Conservation (phyloP, 2,888 invertebrate species). For the Cheilosia pagana region DNA sequence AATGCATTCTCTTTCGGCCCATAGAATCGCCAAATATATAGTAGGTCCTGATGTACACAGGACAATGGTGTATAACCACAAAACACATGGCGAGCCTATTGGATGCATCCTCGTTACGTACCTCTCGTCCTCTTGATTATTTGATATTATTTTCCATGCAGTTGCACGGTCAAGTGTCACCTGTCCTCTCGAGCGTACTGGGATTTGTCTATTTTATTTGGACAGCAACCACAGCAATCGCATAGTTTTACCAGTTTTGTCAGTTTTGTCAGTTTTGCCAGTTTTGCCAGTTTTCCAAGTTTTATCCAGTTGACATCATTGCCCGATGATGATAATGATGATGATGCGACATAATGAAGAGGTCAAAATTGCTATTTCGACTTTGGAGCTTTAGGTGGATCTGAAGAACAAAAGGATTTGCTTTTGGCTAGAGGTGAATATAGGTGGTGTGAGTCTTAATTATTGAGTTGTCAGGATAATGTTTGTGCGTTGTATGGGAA, state of each 20-base stretch:
- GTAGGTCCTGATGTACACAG: neutral
- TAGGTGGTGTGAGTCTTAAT: neutral
- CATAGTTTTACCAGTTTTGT: neutral
- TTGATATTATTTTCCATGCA: conserved; percentile 24
- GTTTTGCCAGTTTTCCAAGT: conserved; percentile 15
- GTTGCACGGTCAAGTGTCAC: neutral
- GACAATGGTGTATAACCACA: conserved; percentile 23
- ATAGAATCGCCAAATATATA: conserved; percentile 17
- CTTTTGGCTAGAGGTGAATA: neutral
- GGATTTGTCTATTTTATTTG: conserved; percentile 34
- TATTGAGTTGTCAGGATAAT: no score
- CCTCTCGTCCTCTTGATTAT: conserved; percentile 18
- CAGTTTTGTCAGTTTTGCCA: neutral
- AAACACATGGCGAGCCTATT: conserved; percentile 22
- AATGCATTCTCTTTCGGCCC: conserved; percentile 30
- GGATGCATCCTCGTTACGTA: neutral
- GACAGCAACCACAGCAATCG: conserved; percentile 27
- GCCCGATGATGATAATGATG: conserved; percentile 15
- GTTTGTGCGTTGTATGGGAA: no score
- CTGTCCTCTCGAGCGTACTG: neutral
- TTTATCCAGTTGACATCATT: conserved; percentile 21
- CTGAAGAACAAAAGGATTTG: neutral
- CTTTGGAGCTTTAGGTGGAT: neutral
- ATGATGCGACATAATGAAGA: conserved; percentile 24
- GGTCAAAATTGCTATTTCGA: neutral